Evolutionary conservation across 2,888 invertebrate species (phyloP), one percentile per base, ranked within the genome.

Genomic region (Cephalotes varians): DNA sequence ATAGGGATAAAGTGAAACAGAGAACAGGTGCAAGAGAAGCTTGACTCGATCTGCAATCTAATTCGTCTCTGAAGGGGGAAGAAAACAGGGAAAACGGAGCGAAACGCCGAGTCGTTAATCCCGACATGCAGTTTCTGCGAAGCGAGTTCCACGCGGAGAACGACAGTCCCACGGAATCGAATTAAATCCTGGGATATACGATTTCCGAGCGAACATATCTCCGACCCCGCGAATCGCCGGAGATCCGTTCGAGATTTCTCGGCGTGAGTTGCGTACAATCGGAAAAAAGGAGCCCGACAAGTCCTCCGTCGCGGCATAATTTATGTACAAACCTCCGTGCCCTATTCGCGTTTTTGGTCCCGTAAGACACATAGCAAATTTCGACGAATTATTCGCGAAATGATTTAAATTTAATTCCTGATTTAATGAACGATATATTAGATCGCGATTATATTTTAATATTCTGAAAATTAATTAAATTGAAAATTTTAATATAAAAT

Each of bases 31-130:
- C 73, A 25, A 73, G 25, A 34, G 31, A 18, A 56, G 44, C 44
- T 72, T 34, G 77, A 47, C 73, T 56, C 79, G 80, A 81, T 80
- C 54, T 47, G 67, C 37, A 83, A 83, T 83, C 67, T 71, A 79
- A 79, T 83, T 85, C 76, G 54, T 28, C 40, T 44, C 31, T 25
- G 60, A 69, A n/a, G 54, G 10, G 40, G 49, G n/a, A 76, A 73
- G 62, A 37, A 37, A 67, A 69, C 49, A 76, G 82, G 51, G 60
- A 82, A 77, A 72, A 81, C 51, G 62, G 49, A 67, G 51, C 79
- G 81, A 67, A 82, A 84, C 84, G 76, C 83, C 87, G 87, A 85
- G 85, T 84, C 85, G 85, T 87, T 90, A 86, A 87, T 89, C 82
- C 81, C 49, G 58, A 74, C 77, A 80, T 79, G 67, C 65, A 51